These are phyloP conservation scores for Dicaeum eximium DNA, from an alignment of 2,113 vertebrate species.

Conservation along the genomic window DNA sequence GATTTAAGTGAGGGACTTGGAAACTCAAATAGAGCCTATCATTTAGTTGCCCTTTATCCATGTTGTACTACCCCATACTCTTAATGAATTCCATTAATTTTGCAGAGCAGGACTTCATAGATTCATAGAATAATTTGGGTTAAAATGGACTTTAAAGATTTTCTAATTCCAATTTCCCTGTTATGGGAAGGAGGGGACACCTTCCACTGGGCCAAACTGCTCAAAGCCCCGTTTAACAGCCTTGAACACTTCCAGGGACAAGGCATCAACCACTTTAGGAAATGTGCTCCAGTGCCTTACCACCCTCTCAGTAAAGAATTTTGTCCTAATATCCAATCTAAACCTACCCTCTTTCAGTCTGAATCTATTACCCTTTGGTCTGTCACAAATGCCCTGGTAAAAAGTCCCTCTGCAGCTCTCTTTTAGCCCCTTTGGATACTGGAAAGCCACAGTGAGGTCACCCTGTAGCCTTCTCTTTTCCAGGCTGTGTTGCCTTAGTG, in stretches of 20 bases:
- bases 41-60: not conserved
- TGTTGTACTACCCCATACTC: not conserved
- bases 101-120: not conserved
- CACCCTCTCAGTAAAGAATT: not conserved
- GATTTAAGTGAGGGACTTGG: not conserved
- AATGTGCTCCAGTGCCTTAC: not conserved
- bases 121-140: not conserved
- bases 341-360: not conserved
- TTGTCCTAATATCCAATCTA: not conserved
- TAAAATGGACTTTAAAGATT: not conserved
- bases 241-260: not conserved
- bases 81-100: not conserved
- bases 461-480: not conserved
- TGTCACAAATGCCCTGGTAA: not conserved
- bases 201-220: not conserved
- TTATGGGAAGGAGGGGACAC: not conserved
- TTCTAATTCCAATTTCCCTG: not conserved
- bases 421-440: not conserved
- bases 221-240: not conserved
- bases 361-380: not conserved
- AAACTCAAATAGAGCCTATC: not conserved
- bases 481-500: not conserved
- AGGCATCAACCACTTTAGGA: not conserved
- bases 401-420: not conserved
- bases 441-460: not conserved